A percentile compares a stretch with the other conserved stretches of the same genome.
Conservation (phyloP, 2,888 invertebrate genomes). For the Piscicola geometra region DNA sequence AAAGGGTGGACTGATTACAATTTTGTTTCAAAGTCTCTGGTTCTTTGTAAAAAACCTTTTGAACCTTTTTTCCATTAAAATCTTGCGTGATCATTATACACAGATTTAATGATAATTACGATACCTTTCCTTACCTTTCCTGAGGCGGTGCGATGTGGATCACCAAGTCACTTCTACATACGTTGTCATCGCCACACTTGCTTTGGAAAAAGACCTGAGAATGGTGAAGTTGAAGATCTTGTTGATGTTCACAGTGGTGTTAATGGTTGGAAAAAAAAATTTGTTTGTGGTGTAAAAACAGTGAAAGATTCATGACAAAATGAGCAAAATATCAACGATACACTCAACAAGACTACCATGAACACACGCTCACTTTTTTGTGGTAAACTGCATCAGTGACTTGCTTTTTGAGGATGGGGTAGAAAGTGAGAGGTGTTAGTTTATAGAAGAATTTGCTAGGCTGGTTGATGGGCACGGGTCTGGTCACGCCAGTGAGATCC, state of each 20-base stretch:
- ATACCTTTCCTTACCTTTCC: too few relatives aligned
- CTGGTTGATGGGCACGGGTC: constrained; percentile 41
- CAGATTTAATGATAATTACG: too few relatives aligned
- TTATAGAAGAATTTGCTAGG: constrained; percentile 37
- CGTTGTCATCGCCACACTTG: constrained; percentile 47
- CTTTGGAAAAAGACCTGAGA: constrained; percentile 39
- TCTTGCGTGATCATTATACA: too few relatives aligned
- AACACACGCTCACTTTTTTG: background rate
- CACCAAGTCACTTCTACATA: constrained; percentile 37
- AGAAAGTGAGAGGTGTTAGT: constrained; percentile 69
- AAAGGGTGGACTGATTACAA: too few relatives aligned
- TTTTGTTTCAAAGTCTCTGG: too few relatives aligned
- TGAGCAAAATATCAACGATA: background rate
- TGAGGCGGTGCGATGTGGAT: background rate
- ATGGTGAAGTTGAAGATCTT: background rate
- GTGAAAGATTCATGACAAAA: too few relatives aligned
- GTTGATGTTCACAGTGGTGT: background rate
- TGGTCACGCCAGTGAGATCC: constrained; percentile 61
- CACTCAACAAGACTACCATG: background rate
- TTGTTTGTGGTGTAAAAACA: too few relatives aligned
- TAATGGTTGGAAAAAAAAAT: background rate
- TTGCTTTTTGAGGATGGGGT: constrained; percentile 74
- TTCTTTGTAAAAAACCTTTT: too few relatives aligned
- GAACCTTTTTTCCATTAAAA: too few relatives aligned
- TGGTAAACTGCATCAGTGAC: background rate